These are phyloP conservation scores for Poliocrania exsul DNA, from an alignment of 2,797 vertebrate species.

Conservation along the genomic window DNA sequence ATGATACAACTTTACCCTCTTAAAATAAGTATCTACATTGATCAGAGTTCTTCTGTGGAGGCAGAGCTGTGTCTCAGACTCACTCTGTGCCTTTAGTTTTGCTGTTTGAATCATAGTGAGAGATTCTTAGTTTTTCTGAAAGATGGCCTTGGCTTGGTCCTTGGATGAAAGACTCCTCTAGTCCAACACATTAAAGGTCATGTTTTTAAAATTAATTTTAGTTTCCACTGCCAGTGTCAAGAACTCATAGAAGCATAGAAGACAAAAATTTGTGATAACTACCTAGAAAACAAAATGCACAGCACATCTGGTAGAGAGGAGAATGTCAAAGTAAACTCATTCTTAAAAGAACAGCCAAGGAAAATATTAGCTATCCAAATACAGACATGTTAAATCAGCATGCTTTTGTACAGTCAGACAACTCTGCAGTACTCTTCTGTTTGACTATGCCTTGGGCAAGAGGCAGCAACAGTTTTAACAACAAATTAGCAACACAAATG, in stretches of 20 bases:
- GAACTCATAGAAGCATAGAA: not conserved
- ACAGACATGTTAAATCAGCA: slow-evolving; percentile 28
- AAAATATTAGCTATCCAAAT: slow-evolving; percentile 47
- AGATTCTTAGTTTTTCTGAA: not conserved
- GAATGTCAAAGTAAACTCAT: not conserved
- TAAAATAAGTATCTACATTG: not conserved
- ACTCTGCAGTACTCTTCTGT: not conserved
- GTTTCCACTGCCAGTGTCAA: not conserved
- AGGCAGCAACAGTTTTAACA: not conserved
- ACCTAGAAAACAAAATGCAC: not conserved
- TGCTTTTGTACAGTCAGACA: not conserved
- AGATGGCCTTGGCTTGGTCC: not conserved
- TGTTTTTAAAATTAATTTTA: not conserved
- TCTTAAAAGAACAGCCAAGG: not conserved
- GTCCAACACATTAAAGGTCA: not conserved
- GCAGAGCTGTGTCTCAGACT: not conserved
- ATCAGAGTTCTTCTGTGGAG: not conserved
- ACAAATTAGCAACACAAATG: not conserved
- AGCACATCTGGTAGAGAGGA: not conserved
- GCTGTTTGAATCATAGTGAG: not conserved
- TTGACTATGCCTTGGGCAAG: not conserved
- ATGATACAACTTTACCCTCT: not conserved
- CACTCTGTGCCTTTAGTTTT: not conserved
- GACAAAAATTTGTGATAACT: not conserved
- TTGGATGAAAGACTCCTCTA: not conserved